Evolutionary conservation across 2,888 invertebrate genomes (phyloP).

Genomic region (Chironomus tentans): DNA sequence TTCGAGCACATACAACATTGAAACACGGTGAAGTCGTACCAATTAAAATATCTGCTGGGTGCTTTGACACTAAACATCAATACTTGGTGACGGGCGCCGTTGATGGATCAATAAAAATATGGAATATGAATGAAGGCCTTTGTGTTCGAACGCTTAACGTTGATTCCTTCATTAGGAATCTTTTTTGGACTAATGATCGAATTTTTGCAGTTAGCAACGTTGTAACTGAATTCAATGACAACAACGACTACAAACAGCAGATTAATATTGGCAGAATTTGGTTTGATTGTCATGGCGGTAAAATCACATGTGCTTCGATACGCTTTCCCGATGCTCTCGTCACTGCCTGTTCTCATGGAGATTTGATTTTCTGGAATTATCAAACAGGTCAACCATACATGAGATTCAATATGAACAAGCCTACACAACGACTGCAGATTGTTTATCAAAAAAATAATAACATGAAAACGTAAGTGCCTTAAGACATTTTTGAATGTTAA

Average conservation of each 20-base stretch:
- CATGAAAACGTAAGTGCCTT: background rate
- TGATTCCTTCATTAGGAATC: constrained; percentile 48
- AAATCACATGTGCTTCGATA: constrained; percentile 61
- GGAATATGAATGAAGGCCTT: constrained; percentile 76
- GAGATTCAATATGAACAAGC: constrained; percentile 39
- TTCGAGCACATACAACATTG: constrained; percentile 58
- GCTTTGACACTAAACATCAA: constrained; percentile 65
- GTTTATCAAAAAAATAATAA: background rate
- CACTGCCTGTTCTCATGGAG: constrained; percentile 69
- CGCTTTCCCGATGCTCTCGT: constrained; percentile 59
- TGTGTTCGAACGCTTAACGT: constrained; percentile 61
- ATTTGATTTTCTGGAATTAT: constrained; percentile 70
- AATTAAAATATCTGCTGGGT: constrained; percentile 66
- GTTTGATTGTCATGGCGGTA: constrained; percentile 62
- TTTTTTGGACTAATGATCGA: constrained; percentile 53
- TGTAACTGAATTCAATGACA: constrained; percentile 58
- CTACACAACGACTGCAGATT: constrained; percentile 35
- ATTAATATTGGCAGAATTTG: constrained; percentile 48
- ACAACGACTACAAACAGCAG: constrained; percentile 48
- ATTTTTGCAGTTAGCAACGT: constrained; percentile 69
- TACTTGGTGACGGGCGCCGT: constrained; percentile 68
- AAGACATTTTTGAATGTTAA: background rate
- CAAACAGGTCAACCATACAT: constrained; percentile 71
- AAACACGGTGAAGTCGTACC: constrained; percentile 56
- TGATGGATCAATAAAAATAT: constrained; percentile 55